Base-by-base conservation (phyloP, 2,888 invertebrate species). In the Tryphoninae sp. region DNA sequence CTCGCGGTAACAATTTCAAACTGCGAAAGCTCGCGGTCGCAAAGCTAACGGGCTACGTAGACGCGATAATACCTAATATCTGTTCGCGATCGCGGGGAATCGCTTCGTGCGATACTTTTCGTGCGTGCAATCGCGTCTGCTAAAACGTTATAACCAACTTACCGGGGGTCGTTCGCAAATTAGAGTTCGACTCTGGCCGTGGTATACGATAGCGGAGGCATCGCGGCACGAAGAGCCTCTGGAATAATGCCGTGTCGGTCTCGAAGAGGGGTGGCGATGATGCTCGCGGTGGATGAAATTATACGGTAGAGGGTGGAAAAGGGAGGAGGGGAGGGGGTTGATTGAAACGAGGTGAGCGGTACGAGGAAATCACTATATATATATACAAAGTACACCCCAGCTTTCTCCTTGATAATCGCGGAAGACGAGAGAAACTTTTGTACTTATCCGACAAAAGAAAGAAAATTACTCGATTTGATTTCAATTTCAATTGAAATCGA, bases 231-330 rank as follows among this genome's bases (percentile, higher is more conserved):
- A 79, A 81, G 73, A 76, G 78, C 64, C 13, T 64, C 19, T 19
- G 61, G 55, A 62, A 80, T 64, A 55, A 75, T 76, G 64, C 64
- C 76, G 76, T 72, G 77, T 68, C 75, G 74, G 78, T 64, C 22
- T 61, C 58, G 45, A 6, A 49, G 45, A 13, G 51, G 64, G 64
- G 19, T 16, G 2, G 26, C 67, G 67, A 67, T 68, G 68, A 69
- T 74, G 67, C 67, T 73, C 73, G 79, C 62, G 61, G 62, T 65
- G 79, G 76, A 81, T 79, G 68, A 76, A 79, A 81, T 83, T 79
- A 81, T 73, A 77, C 69, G 33, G 33, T 33, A 33, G 33, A 33
- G 33, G 33, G 33, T 1, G 6, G 33, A 64, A 53, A 23, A 65
- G 69, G 68, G 67, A n/a, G n/a, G n/a, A n/a, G n/a, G 23, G 40